Percentiles rank a stretch among this genome's conserved stretches.
These are phyloP conservation scores for Diabrotica virgifera DNA, from an alignment of 1,140 invertebrate genomes.

Conservation along the genomic window DNA sequence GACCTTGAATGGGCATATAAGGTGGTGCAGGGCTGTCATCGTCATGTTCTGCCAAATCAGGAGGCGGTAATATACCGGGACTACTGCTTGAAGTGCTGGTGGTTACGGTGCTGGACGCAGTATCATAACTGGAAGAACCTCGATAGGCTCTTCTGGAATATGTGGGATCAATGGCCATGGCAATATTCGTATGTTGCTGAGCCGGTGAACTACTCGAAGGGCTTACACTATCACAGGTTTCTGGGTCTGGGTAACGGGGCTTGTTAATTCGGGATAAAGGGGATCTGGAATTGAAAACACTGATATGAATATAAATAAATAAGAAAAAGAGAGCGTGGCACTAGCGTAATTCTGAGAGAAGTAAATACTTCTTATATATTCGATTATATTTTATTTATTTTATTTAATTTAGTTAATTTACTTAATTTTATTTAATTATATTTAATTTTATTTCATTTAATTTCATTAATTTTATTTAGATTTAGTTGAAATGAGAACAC, in stretches of 20 bases:
- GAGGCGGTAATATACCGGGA: slow-evolving; percentile 41
- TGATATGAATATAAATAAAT: slow-evolving; percentile 3
- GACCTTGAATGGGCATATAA: slow-evolving; percentile 78
- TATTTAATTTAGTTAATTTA: no score
- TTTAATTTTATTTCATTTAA: no score
- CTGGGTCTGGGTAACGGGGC: slow-evolving; percentile 42
- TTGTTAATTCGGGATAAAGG: slow-evolving; percentile 40
- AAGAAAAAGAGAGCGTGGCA: neutral
- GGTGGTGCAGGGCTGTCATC: slow-evolving; percentile 60
- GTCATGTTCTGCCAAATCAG: slow-evolving; percentile 45
- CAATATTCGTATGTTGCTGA: slow-evolving; percentile 52
- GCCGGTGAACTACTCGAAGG: slow-evolving; percentile 26
- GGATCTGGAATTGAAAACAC: slow-evolving; percentile 30
- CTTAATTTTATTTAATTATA: no score
- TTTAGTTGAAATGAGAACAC: no score
- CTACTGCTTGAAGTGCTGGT: slow-evolving; percentile 45
- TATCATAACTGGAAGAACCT: slow-evolving; percentile 42
- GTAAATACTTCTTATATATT: neutral
- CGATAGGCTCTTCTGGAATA: slow-evolving; percentile 46
- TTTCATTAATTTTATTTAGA: no score
- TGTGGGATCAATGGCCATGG: slow-evolving; percentile 60
- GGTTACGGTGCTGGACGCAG: slow-evolving; percentile 41
- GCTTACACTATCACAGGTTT: slow-evolving; percentile 23
- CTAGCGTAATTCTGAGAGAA: neutral
- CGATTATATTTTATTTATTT: no score